Base-by-base conservation (phyloP, 2,888 invertebrate genomes). In the Heteropelma amictum region DNA sequence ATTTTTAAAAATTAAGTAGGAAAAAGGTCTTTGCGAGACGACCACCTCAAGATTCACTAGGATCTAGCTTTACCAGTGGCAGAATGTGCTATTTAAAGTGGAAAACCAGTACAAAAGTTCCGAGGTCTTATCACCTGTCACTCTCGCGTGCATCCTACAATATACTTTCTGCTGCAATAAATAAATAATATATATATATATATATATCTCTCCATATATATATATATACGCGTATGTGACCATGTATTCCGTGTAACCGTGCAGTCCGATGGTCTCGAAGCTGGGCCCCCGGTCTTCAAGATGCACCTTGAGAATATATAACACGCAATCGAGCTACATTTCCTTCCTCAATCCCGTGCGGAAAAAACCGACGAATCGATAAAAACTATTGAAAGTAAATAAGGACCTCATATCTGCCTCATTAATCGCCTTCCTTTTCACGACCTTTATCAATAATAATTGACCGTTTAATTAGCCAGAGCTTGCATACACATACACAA, bases 121-220 rank as follows among this genome's bases (percentile, higher is more conserved):
- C 70, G 70, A 70, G 74, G 71, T 38, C 77, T 76, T 75, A 68
- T 78, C 77, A 76, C 76, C 77, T 78, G 77, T 78, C 77, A 73
- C 68, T 73, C 72, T 54, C 60, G 45, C 51, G 71, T 47, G 64
- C 51, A 33, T 12, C n/a, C n/a, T n/a, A n/a, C 51, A 26, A 23
- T 72, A 30, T 14, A 23, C 56, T 17, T 23, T 45, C 21, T 7
- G 12, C 17, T 35, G 33, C 8, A 19, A 53, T 45, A 6, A 35
- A 38, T 56, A 33, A 12, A 42, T 30, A 21, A 6, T 47, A 38
- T 56, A 33, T 19, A 42, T 30, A 21, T 17, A 26, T 17, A 19
- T 26, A 40, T 51, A 14, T 30, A n/a, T 33, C 17, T 30, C 26
- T 33, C 14, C 10, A 10, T 28, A 2, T n/a, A 19, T n/a, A 23